Conservation (phyloP, 2,797 vertebrate genomes). For the Ptychobarbus kaznakovi region DNA sequence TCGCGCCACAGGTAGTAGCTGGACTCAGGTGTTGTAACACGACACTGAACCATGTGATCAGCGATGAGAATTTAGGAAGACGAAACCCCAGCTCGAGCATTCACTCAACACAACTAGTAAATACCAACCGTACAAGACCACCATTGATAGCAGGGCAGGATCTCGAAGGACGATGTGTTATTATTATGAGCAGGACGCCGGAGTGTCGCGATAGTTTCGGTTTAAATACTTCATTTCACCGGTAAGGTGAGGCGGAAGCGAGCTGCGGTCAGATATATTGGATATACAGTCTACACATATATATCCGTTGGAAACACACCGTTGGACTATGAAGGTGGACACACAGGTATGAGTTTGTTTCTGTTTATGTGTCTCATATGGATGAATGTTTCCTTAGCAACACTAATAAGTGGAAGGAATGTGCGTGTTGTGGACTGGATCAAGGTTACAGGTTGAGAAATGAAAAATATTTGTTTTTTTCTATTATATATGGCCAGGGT, state of each 20-base stretch:
- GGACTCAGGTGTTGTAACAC: constrained; percentile 81
- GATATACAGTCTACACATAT: constrained; percentile 4
- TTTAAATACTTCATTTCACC: constrained; percentile 1
- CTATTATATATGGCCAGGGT: neutral
- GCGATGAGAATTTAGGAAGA: constrained; percentile 65
- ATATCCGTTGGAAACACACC: neutral
- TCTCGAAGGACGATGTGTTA: constrained; percentile 19
- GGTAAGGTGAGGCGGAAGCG: constrained; percentile 77
- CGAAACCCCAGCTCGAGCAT: constrained; percentile 26
- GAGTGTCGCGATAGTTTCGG: constrained; percentile 23
- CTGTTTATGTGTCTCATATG: neutral
- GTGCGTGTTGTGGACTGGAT: neutral
- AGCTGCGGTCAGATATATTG: constrained; percentile 29
- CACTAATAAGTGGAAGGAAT: neutral
- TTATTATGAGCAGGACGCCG: neutral
- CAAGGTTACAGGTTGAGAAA: neutral
- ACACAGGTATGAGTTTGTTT: constrained; percentile 1
- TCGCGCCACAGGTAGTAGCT: constrained; percentile 73
- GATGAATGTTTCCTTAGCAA: constrained; percentile 1
- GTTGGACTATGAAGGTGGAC: constrained; percentile 14
- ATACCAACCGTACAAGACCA: neutral
- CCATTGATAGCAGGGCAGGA: constrained; percentile 1
- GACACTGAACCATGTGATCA: constrained; percentile 79
- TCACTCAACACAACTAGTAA: constrained; percentile 27
- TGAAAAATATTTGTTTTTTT: neutral